Evolutionary conservation across 2,888 invertebrate genomes (phyloP), one percentile per base, ranked within the genome.

Genomic region (Polydrusus cervinus): DNA sequence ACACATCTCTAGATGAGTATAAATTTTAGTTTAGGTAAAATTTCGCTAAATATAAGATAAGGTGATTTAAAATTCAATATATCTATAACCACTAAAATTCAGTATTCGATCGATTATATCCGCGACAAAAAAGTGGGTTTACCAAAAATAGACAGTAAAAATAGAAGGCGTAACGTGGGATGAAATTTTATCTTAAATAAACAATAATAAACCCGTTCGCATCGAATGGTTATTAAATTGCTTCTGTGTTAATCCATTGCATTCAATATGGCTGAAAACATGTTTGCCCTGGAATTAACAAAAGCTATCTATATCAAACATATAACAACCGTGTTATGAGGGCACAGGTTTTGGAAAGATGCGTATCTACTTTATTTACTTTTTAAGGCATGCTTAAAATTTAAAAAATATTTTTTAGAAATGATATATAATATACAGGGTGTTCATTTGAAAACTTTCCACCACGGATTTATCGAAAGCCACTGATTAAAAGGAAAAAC

Each of bases 11-110:
- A n/a, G n/a, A n/a, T n/a, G n/a, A n/a, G n/a, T n/a, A n/a, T n/a
- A n/a, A n/a, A n/a, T n/a, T n/a, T n/a, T n/a, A n/a, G n/a, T n/a
- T n/a, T n/a, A n/a, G n/a, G n/a, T n/a, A n/a, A n/a, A n/a, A n/a
- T n/a, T n/a, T n/a, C n/a, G n/a, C n/a, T n/a, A n/a, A n/a, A n/a
- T n/a, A n/a, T n/a, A n/a, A n/a, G n/a, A n/a, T n/a, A n/a, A 25
- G 25, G 25, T 25, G 25, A 25, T 3, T 25, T 3, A 25, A 25
- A 25, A 25, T 25, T 25, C 5, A 25, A 34, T 34, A 6, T 34
- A 82, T 82, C 81, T 78, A 75, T 74, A 78, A 34, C 69, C 69
- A 69, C 55, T 69, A 43, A 45, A n/a, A 18, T 16, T 47, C 3
- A 34, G 10, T 10, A n/a, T 47, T 20, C 7, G 34, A 43, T 38